Conservation (phyloP, 1,140 invertebrate species). For the Drosophila athabasca region DNA sequence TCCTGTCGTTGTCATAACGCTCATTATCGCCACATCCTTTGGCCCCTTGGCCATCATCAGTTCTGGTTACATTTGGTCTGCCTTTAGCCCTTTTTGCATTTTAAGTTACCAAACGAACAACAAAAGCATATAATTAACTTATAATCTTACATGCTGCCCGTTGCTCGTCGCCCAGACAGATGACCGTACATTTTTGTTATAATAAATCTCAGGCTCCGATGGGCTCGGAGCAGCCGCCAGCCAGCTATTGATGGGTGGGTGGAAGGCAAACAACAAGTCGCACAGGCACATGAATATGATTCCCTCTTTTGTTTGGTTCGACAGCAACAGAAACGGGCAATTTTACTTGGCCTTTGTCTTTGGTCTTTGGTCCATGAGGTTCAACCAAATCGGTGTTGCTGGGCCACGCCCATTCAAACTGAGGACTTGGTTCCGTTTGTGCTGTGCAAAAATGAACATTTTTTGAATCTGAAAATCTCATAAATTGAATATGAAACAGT, state of each 20-base stretch:
- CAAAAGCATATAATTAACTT: conserved; percentile 70
- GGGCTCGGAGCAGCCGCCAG: not conserved
- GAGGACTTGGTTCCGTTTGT: too few relatives aligned
- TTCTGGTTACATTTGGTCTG: conserved; percentile 2
- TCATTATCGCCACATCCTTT: conserved; percentile 59
- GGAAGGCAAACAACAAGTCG: not conserved
- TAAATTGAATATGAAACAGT: too few relatives aligned
- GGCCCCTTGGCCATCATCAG: conserved; percentile 24
- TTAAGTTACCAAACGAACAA: conserved; percentile 60
- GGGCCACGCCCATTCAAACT: not conserved
- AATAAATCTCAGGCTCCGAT: conserved; percentile 20
- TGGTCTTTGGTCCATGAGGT: not conserved
- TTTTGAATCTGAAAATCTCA: too few relatives aligned
- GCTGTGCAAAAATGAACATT: too few relatives aligned
- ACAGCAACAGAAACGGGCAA: conserved; percentile 2
- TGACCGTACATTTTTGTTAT: conserved; percentile 4
- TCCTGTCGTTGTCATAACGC: conserved; percentile 63
- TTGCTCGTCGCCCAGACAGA: not conserved
- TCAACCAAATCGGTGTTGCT: conserved; percentile 4
- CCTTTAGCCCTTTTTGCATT: conserved; percentile 40
- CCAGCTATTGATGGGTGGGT: too few relatives aligned
- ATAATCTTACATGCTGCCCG: conserved; percentile 54
- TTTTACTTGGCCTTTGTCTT: conserved; percentile 25
- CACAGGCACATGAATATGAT: conserved; percentile 3
- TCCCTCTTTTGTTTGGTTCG: not conserved